Evolutionary conservation across 2,113 vertebrate genomes (phyloP).

Genomic region (Halcyon senegalensis): DNA sequence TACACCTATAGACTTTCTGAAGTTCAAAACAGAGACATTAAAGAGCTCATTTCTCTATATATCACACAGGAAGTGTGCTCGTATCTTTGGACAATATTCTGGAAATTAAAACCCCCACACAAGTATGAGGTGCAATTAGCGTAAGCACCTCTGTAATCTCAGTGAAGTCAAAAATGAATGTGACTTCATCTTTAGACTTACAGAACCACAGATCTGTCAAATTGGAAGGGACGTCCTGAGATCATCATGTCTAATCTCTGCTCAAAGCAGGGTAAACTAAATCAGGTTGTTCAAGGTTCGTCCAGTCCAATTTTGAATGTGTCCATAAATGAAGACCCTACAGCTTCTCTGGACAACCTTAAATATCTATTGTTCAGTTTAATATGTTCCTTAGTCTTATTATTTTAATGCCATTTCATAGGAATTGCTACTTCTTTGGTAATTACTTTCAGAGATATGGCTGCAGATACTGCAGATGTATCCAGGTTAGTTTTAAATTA

Average conservation of each 20-base stretch:
- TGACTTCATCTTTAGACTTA: not conserved
- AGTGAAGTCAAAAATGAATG: not conserved
- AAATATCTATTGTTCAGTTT: not conserved
- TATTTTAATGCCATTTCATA: not conserved
- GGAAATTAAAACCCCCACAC: not conserved
- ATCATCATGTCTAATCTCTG: fast-evolving
- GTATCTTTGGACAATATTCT: not conserved
- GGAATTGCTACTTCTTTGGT: not conserved
- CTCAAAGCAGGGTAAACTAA: not conserved
- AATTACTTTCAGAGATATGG: not conserved
- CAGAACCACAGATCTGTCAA: not conserved
- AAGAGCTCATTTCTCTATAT: not conserved
- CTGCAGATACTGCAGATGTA: not conserved
- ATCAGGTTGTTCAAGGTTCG: not conserved
- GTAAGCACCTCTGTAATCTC: not conserved
- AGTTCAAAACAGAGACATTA: not conserved
- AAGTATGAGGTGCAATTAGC: not conserved
- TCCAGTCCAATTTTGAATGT: not conserved
- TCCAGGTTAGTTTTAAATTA: not conserved
- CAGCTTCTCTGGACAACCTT: not conserved
- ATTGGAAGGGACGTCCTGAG: not conserved
- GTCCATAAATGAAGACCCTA: not conserved
- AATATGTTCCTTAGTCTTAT: not conserved
- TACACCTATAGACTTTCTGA: not conserved
- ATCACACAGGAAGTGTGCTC: not conserved